Conservation (phyloP, 2,888 invertebrate species). For the Coelopa pilipes region DNA sequence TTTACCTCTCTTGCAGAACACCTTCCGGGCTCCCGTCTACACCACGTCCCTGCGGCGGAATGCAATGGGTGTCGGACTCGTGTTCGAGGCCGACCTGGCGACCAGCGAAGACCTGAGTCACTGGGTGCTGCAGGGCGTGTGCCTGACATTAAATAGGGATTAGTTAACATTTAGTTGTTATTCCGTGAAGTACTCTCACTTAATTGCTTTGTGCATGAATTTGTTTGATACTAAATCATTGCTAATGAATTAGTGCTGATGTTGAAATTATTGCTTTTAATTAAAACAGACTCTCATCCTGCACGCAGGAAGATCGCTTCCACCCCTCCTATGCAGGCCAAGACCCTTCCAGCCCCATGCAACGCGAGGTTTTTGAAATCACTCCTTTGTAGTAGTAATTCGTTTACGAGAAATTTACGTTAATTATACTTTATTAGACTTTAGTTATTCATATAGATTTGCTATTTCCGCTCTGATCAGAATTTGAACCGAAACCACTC, state of each 20-base stretch:
- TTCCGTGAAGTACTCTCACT: slow-evolving; percentile 35
- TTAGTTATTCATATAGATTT: too few relatives aligned
- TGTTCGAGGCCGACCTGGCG: slow-evolving; percentile 88
- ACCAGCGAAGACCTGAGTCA: slow-evolving; percentile 86
- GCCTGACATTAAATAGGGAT: slow-evolving; percentile 87
- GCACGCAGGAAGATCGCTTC: too few relatives aligned
- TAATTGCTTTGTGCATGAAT: neutral
- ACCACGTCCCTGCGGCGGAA: slow-evolving; percentile 87
- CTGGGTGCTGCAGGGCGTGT: slow-evolving; percentile 92
- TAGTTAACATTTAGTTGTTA: slow-evolving; percentile 53
- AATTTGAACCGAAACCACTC: too few relatives aligned
- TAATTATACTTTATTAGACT: too few relatives aligned
- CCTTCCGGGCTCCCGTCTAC: slow-evolving; percentile 88
- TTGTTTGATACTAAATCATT: too few relatives aligned
- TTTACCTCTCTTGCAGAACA: slow-evolving; percentile 73
- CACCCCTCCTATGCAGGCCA: too few relatives aligned
- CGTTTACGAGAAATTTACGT: too few relatives aligned
- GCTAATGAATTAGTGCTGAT: neutral
- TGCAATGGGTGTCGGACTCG: slow-evolving; percentile 91
- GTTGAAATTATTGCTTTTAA: neutral
- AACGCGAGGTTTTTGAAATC: too few relatives aligned
- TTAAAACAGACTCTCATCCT: neutral
- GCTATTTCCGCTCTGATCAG: too few relatives aligned
- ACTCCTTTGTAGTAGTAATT: too few relatives aligned
- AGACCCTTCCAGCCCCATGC: too few relatives aligned